Conservation (phyloP, 2,797 vertebrate genomes). For the Myotis planiceps region DNA sequence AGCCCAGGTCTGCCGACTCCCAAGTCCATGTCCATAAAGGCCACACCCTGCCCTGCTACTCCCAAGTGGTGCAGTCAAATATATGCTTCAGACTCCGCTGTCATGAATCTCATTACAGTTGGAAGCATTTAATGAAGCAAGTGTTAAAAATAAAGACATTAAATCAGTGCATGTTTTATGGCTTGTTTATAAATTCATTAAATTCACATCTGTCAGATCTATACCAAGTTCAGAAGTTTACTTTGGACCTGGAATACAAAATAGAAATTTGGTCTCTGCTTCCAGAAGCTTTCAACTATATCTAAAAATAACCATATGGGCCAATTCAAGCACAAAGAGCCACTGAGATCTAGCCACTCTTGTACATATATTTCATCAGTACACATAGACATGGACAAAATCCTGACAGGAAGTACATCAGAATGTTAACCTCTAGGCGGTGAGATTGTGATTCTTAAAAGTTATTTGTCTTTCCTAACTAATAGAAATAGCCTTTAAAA, state of each 20-base stretch:
- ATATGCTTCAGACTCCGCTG: background rate
- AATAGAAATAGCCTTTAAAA: background rate
- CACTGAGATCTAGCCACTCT: background rate
- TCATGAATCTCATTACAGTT: background rate
- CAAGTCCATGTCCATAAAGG: background rate
- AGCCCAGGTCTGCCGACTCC: background rate
- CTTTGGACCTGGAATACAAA: background rate
- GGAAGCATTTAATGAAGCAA: constrained; percentile 11
- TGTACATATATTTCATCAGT: background rate
- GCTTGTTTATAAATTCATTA: background rate
- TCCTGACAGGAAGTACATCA: background rate
- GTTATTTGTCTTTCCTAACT: background rate
- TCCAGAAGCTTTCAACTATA: background rate
- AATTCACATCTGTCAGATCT: background rate
- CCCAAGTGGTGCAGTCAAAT: background rate
- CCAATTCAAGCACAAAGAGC: background rate
- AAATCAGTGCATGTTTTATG: background rate
- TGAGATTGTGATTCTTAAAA: background rate
- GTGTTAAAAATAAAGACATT: constrained; percentile 8
- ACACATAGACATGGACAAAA: background rate
- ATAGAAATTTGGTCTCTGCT: background rate
- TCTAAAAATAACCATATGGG: background rate
- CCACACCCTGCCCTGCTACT: background rate
- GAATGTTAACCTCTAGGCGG: background rate
- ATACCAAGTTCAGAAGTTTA: constrained; percentile 15